Evolutionary conservation across 2,888 invertebrate species (phyloP).

Genomic region (Phalera bucephala): DNA sequence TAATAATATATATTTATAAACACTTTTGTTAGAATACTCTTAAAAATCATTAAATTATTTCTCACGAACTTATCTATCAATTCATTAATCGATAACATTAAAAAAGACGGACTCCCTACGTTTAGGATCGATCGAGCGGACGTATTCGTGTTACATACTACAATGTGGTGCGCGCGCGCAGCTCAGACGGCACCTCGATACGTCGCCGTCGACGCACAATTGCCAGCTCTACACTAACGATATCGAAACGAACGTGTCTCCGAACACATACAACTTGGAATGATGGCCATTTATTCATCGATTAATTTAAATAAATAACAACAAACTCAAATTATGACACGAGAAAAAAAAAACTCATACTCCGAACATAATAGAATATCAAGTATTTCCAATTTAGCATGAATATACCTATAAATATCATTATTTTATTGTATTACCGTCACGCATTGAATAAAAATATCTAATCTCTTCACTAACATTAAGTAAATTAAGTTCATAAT

Average conservation of each 20-base stretch:
- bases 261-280: conserved; percentile 46
- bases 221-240: conserved; percentile 21
- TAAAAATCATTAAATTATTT: conserved; percentile 81
- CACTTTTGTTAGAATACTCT: conserved; percentile 83
- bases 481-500: conserved; percentile 75
- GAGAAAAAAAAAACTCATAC: conserved; percentile 61
- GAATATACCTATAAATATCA: conserved; percentile 77
- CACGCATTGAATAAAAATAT: conserved; percentile 80
- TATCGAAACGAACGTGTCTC: conserved; percentile 18
- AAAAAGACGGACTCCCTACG: conserved; percentile 60
- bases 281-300: conserved; percentile 61
- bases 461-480: conserved; percentile 76
- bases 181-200: conserved; percentile 5
- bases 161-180: conserved; percentile 14
- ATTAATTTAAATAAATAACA: conserved; percentile 78
- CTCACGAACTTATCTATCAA: conserved; percentile 80
- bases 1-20: conserved; percentile 84
- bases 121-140: conserved; percentile 56
- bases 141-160: conserved; percentile 38
- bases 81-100: conserved; percentile 76
- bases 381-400: conserved; percentile 68
- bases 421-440: conserved; percentile 71
- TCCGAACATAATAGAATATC: conserved; percentile 74
- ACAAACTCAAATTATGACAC: conserved; percentile 78
- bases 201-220: conserved; percentile 3